These are phyloP conservation scores for Phylloscopus collybita DNA, from an alignment of 2,797 vertebrate species.

Conservation along the genomic window DNA sequence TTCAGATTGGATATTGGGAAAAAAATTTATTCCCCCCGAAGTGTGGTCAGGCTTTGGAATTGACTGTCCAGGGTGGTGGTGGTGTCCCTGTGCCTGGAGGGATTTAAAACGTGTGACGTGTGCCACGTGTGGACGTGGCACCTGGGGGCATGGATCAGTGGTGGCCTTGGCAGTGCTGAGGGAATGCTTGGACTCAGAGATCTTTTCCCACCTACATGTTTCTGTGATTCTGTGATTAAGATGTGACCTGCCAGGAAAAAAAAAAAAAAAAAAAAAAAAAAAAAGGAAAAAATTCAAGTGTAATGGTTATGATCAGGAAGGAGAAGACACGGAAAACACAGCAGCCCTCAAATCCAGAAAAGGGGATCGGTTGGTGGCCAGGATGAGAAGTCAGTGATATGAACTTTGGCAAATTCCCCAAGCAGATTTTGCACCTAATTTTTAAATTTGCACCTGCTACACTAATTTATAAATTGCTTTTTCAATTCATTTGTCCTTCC, in stretches of 20 bases:
- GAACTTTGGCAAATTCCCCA: background rate
- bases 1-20: background rate
- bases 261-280: background rate
- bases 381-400: background rate
- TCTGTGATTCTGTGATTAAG: background rate
- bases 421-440: background rate
- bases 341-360: background rate
- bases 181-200: rapidly evolving
- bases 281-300: background rate
- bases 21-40: background rate
- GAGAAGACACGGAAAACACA: background rate
- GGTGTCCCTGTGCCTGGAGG: background rate
- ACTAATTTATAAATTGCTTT: background rate
- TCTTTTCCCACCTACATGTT: background rate
- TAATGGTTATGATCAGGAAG: background rate
- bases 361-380: rapidly evolving
- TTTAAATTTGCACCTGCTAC: background rate
- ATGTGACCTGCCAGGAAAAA: background rate
- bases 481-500: background rate
- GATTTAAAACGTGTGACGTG: background rate
- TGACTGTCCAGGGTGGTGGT: background rate
- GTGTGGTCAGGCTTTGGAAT: rapidly evolving
- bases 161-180: background rate
- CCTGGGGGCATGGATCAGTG: background rate
- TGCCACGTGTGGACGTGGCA: background rate